A percentile compares a stretch with the other conserved stretches of the same genome.
phyloP scores from a whole-genome alignment of 2,113 vertebrate species.

The Chlamydotis undulata region DNA sequence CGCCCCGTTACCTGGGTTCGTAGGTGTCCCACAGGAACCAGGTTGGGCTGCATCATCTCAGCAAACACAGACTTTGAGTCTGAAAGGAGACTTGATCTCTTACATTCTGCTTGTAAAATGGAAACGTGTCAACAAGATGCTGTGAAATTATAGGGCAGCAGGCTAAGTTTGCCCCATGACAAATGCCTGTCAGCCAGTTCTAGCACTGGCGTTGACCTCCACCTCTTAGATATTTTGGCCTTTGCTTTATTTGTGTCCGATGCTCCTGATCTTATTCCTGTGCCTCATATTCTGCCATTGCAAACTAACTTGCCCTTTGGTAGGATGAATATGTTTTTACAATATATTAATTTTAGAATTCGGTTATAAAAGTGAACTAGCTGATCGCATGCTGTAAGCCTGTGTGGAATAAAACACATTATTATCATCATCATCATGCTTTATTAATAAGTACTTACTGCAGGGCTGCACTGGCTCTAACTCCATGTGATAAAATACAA shows the following conservation, averaged over 20 bases:
- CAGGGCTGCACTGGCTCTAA: neutral
- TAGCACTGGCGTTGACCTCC: neutral
- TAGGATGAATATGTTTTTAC: neutral
- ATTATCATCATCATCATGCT: neutral
- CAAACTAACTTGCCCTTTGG: neutral
- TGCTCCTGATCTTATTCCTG: neutral
- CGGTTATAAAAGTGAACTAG: neutral
- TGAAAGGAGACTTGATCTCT: neutral
- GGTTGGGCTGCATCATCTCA: neutral
- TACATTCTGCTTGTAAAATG: neutral
- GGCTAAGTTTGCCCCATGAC: neutral
- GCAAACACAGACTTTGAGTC: neutral
- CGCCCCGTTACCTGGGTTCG: rapidly evolving
- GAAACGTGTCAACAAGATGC: neutral
- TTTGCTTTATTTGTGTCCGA: neutral
- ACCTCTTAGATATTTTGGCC: neutral
- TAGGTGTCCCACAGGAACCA: neutral
- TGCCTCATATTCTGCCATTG: neutral
- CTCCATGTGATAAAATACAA: neutral
- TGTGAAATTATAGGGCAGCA: neutral
- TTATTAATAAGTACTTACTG: neutral
- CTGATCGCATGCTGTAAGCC: neutral
- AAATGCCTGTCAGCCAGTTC: neutral
- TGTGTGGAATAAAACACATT: neutral
- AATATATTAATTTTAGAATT: neutral